Conservation (phyloP, 92 coral and sea anemone genomes). For the Montipora capitata region DNA sequence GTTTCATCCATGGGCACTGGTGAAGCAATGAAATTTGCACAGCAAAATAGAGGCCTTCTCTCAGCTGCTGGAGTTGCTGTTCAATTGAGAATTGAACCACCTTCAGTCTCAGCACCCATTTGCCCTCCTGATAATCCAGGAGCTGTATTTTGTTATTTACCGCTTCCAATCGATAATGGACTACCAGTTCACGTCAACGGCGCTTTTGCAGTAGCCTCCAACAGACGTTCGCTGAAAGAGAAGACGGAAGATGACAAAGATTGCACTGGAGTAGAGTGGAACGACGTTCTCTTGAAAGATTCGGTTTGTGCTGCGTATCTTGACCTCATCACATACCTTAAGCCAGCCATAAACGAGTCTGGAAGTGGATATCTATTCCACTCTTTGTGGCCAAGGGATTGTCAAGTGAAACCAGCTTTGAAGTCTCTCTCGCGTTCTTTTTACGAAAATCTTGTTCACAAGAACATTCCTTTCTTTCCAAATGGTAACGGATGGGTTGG, state of each 20-base stretch:
- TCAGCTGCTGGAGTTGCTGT: conserved; percentile 93
- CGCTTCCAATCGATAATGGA: conserved; percentile 84
- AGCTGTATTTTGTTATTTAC: conserved; percentile 81
- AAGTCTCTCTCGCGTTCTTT: conserved; percentile 48
- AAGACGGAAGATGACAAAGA: conserved; percentile 73
- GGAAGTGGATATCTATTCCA: conserved; percentile 37
- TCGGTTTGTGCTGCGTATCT: too few relatives aligned
- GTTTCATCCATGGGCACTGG: conserved; percentile 82
- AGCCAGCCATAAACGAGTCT: not conserved
- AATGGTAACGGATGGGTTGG: conserved; percentile 71
- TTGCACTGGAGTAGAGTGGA: conserved; percentile 61
- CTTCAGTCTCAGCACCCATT: not conserved
- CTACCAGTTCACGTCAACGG: conserved; percentile 90
- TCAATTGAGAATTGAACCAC: not conserved
- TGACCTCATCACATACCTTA: conserved; percentile 65
- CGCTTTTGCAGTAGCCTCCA: conserved; percentile 77
- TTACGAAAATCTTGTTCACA: conserved; percentile 29
- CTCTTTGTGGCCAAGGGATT: conserved; percentile 67
- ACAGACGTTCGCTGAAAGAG: conserved; percentile 78
- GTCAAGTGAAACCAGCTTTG: conserved; percentile 23
- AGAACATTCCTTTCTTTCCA: conserved; percentile 49
- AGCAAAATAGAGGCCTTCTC: conserved; percentile 52
- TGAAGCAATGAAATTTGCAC: conserved; percentile 52
- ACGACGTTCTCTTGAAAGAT: conserved; percentile 62
- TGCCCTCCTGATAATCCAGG: conserved; percentile 39